These are phyloP conservation scores for Spheniscus humboldti DNA, from an alignment of 2,797 vertebrate genomes.

Conservation along the genomic window DNA sequence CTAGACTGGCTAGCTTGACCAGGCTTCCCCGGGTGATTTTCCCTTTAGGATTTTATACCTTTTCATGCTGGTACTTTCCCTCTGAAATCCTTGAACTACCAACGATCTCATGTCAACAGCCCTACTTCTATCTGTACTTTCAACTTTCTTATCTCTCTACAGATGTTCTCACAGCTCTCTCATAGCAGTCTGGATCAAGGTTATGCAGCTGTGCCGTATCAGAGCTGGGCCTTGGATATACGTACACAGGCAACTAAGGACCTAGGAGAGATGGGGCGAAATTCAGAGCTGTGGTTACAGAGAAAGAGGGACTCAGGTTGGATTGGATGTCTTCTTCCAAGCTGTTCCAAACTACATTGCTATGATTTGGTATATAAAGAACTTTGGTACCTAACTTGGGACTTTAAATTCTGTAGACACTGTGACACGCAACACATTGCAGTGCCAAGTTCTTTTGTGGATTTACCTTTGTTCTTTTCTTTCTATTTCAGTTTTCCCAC, in stretches of 20 bases:
- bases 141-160: neutral
- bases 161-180: neutral
- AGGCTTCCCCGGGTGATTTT: neutral
- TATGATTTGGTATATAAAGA: neutral
- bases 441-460: neutral
- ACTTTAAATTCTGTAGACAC: neutral
- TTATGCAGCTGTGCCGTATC: rapidly evolving
- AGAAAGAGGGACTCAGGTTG: neutral
- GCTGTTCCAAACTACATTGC: neutral
- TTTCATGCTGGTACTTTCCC: neutral
- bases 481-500: neutral
- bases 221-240: neutral
- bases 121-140: neutral
- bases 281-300: neutral
- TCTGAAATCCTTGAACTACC: neutral
- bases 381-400: neutral
- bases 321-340: neutral
- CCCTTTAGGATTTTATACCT: neutral
- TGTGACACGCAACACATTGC: neutral
- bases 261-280: neutral
- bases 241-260: neutral
- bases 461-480: neutral
- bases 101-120: neutral
- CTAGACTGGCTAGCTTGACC: neutral
- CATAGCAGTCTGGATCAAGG: neutral